Percentiles rank a stretch among this genome's conserved stretches.
Evolutionary conservation across 2,888 invertebrate genomes (phyloP).

Genomic region (Petrolisthes cinctipes): DNA sequence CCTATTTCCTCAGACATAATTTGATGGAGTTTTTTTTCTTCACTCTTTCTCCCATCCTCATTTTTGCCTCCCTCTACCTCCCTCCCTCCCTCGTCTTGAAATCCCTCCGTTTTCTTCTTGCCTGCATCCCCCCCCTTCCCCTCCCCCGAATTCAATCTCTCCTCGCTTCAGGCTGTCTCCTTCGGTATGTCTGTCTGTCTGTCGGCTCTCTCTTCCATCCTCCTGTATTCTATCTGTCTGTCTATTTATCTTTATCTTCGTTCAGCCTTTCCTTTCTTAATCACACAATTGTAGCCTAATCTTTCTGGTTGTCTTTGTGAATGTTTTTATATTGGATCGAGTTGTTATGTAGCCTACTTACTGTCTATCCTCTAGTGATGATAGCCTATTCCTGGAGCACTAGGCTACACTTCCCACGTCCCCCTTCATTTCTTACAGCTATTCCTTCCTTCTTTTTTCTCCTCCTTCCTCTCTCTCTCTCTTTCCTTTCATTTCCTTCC

Average conservation of each 20-base stretch:
- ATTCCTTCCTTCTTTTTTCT: neutral
- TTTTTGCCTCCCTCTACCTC: slow-evolving; percentile 10
- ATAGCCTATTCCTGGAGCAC: too few relatives aligned
- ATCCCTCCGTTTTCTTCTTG: neutral
- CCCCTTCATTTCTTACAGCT: neutral
- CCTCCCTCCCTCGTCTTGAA: neutral
- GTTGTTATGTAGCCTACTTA: too few relatives aligned
- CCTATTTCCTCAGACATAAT: neutral
- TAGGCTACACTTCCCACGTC: neutral
- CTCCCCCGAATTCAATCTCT: neutral
- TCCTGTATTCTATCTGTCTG: neutral
- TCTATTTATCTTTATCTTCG: neutral
- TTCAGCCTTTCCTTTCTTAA: neutral
- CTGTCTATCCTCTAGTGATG: too few relatives aligned
- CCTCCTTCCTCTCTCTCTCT: neutral
- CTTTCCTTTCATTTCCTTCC: neutral
- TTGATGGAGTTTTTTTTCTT: neutral
- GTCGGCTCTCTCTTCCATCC: slow-evolving; percentile 12
- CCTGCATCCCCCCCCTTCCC: neutral
- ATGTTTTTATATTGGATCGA: too few relatives aligned
- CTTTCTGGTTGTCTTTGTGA: too few relatives aligned
- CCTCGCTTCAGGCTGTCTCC: neutral
- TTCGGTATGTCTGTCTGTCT: neutral
- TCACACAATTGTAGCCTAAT: too few relatives aligned
- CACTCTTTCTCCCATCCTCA: neutral